phyloP scores from a whole-genome alignment of 2,797 vertebrate species.

The Sciurus vulgaris region DNA sequence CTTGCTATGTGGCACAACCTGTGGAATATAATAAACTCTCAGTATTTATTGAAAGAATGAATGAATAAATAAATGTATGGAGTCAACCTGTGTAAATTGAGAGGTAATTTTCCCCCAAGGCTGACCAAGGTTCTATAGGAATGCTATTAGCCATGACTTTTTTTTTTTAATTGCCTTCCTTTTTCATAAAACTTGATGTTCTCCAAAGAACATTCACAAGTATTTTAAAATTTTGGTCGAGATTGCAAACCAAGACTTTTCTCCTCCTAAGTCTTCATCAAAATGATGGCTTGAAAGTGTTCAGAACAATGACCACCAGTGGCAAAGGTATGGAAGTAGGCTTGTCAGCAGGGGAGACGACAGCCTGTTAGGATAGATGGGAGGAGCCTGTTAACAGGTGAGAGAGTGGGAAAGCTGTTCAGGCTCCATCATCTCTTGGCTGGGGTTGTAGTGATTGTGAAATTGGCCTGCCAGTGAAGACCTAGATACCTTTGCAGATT shows the following conservation, averaged over 20 bases:
- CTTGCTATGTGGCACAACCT: neutral
- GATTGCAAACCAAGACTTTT: constrained; percentile 25
- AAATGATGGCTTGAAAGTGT: constrained; percentile 6
- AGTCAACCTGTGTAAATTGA: constrained; percentile 26
- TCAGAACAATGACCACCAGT: neutral
- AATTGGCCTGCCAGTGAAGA: neutral
- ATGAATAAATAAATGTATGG: constrained; percentile 19
- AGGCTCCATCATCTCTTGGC: neutral
- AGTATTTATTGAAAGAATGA: neutral
- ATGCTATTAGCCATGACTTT: constrained; percentile 35
- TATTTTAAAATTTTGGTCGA: constrained; percentile 62
- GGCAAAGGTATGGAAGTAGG: neutral
- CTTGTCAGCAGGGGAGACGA: neutral
- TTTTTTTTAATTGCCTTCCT: constrained; percentile 45
- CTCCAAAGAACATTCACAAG: constrained; percentile 44
- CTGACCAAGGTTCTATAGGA: constrained; percentile 32
- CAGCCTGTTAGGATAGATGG: neutral
- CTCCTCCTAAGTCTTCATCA: neutral
- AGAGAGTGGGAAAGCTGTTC: neutral
- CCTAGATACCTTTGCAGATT: neutral
- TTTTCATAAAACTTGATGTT: constrained; percentile 63
- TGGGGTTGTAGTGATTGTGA: neutral
- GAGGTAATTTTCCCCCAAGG: constrained; percentile 42
- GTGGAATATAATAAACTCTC: constrained; percentile 34
- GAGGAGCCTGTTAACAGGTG: too few relatives aligned